A percentile compares a stretch with the other conserved stretches of the same genome.
Conservation (phyloP, 2,797 vertebrate species). For the Tapera naevia region DNA sequence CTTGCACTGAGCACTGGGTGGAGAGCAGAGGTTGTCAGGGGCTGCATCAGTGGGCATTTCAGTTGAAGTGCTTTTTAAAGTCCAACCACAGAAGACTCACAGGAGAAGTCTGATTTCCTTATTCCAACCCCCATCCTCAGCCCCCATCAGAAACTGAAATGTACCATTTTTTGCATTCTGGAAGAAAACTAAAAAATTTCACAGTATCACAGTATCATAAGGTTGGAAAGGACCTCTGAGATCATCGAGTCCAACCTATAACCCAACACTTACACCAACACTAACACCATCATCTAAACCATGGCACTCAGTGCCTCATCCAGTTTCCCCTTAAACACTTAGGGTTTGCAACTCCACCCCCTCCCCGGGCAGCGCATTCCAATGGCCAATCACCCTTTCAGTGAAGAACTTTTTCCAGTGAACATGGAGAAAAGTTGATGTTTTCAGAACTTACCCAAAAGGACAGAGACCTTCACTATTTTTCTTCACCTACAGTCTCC, state of each 20-base stretch:
- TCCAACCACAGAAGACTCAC: background rate
- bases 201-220: too few species aligned
- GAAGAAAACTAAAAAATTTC: background rate
- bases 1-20: rapidly evolving
- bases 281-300: too few species aligned
- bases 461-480: background rate
- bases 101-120: background rate
- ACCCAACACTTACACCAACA: too few species aligned
- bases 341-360: too few species aligned
- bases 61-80: background rate
- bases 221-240: too few species aligned
- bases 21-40: background rate
- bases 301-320: too few species aligned
- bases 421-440: background rate
- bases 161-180: background rate
- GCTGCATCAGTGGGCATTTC: background rate
- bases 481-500: background rate
- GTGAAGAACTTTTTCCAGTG: too few species aligned
- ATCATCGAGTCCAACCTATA: too few species aligned
- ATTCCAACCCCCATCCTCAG: too few species aligned
- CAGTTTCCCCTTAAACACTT: too few species aligned
- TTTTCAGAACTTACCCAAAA: background rate
- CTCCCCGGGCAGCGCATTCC: too few species aligned
- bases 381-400: too few species aligned
- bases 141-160: background rate